Evolutionary conservation across 1,140 invertebrate genomes (phyloP).

Genomic region (Bathynomus jamesi): DNA sequence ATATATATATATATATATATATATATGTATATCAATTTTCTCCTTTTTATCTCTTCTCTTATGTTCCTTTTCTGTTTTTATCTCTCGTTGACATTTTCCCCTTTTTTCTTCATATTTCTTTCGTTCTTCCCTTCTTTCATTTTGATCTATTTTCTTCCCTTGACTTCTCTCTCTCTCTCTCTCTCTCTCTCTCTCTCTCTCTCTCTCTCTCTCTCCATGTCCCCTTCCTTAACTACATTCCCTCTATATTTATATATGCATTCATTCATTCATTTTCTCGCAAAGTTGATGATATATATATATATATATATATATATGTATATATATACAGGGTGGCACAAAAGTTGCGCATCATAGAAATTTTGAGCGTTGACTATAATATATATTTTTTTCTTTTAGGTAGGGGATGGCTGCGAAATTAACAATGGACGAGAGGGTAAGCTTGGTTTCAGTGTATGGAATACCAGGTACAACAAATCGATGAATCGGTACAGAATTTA

Average conservation of each 20-base stretch:
- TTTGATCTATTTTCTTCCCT: background rate
- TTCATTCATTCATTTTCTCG: background rate
- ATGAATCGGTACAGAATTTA: too few relatives aligned
- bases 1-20: background rate
- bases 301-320: slow-evolving; percentile 4
- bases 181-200: background rate
- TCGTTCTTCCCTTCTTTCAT: background rate
- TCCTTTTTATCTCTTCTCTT: background rate
- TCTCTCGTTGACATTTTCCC: background rate
- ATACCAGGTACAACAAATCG: too few relatives aligned
- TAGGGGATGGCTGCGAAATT: too few relatives aligned
- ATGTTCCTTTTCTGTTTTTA: background rate
- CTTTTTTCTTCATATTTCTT: background rate
- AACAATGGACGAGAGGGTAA: too few relatives aligned
- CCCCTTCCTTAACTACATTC: background rate
- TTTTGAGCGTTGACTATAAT: background rate
- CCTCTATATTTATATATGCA: background rate
- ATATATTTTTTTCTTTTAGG: background rate
- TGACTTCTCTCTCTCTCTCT: background rate
- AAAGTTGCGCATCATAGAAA: background rate
- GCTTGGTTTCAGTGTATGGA: too few relatives aligned
- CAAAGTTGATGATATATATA: background rate
- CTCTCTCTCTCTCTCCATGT: background rate
- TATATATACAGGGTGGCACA: background rate
- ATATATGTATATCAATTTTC: background rate